Evolutionary conservation across 2,888 invertebrate genomes (phyloP).

Genomic region (Ochropacha duplaris): DNA sequence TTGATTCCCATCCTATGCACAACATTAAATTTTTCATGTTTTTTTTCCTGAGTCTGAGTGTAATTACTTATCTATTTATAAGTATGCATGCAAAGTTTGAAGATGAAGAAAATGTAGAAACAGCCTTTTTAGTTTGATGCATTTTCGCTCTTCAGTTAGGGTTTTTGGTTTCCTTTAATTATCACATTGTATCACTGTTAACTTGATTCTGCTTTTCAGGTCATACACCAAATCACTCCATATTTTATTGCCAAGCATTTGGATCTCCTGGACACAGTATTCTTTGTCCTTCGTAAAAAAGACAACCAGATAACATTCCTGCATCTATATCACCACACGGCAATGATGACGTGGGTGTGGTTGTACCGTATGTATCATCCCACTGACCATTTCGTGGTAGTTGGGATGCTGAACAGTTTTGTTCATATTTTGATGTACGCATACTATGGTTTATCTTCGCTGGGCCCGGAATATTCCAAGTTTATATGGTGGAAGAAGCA

Average conservation of each 20-base stretch:
- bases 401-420: slow-evolving; percentile 88
- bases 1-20: too few species aligned
- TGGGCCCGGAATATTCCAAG: slow-evolving; percentile 88
- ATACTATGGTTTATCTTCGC: slow-evolving; percentile 89
- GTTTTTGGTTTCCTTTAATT: too few species aligned
- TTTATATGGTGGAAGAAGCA: slow-evolving; percentile 95
- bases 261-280: slow-evolving; percentile 91
- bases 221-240: slow-evolving; percentile 79
- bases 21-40: too few species aligned
- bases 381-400: slow-evolving; percentile 89
- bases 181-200: too few species aligned
- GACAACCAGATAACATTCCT: slow-evolving; percentile 91
- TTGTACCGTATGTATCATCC: slow-evolving; percentile 88
- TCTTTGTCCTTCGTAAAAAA: slow-evolving; percentile 93
- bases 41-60: too few species aligned
- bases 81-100: too few species aligned
- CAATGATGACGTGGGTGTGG: slow-evolving; percentile 91
- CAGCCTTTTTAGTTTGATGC: too few species aligned
- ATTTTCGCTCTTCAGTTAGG: too few species aligned
- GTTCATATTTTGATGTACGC: slow-evolving; percentile 93
- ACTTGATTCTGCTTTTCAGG: slow-evolving; percentile 41
- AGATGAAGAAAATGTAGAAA: too few species aligned
- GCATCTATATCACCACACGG: slow-evolving; percentile 93
- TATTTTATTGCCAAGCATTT: slow-evolving; percentile 91
- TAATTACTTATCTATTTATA: too few species aligned